phyloP scores from a whole-genome alignment of 2,888 invertebrate genomes.

The Conus canariensis region DNA sequence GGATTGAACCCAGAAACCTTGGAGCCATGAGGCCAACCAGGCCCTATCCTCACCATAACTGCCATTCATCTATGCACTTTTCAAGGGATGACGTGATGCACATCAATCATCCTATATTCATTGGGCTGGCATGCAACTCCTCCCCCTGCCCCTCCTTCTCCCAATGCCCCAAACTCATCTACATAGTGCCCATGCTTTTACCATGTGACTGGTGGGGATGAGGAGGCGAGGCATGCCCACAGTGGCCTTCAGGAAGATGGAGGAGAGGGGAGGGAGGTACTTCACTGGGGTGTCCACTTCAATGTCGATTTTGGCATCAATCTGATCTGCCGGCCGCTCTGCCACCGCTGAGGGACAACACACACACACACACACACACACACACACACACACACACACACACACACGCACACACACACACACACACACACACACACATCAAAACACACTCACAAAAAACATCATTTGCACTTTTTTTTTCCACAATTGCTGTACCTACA shows the following conservation, averaged over 20 bases:
- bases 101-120: too few species aligned
- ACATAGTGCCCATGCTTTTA: constrained; percentile 31
- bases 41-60: too few species aligned
- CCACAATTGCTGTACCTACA: background rate
- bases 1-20: too few species aligned
- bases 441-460: background rate
- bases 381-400: background rate
- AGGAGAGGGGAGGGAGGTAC: constrained; percentile 57
- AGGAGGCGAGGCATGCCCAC: constrained; percentile 66
- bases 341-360: constrained; percentile 56
- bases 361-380: background rate
- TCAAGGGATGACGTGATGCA: too few species aligned
- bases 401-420: background rate
- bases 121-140: too few species aligned
- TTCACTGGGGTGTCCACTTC: constrained; percentile 70
- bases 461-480: background rate
- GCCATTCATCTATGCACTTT: too few species aligned
- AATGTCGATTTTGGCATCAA: constrained; percentile 63
- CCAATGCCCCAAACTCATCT: too few species aligned
- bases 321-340: constrained; percentile 63
- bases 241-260: constrained; percentile 59
- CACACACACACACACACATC: background rate
- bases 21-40: too few species aligned
- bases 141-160: too few species aligned
- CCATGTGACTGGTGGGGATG: constrained; percentile 57